Base-by-base conservation (phyloP, 2,797 vertebrate genomes). In the Typhlichthys subterraneus region DNA sequence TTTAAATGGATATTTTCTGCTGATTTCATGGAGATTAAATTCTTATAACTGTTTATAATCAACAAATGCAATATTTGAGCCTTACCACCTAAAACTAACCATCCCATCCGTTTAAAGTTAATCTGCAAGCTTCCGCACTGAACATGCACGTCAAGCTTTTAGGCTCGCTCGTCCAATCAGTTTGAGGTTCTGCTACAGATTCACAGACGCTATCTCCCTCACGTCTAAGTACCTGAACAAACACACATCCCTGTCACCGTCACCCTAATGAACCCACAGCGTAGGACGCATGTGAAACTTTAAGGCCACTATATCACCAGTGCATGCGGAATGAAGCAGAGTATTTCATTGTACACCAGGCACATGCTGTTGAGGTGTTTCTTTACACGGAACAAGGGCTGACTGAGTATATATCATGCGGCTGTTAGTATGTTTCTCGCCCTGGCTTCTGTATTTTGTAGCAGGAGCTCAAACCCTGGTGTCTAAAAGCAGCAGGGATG, bases 141-240 rank as follows among this genome's bases (percentile, higher is more conserved):
- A 86, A 89, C 96, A 98, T 98, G 96, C 95, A 94, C 86, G 85
- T 96, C 94, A 97, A 96, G 94, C 95, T 94, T 90, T 94, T 91
- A 96, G 93, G 94, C 95, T 93, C 94, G 94, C 93, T 90, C 92
- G 88, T 94, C 93, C 91, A 92, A 89, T 91, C 85, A 91, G 87
- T 94, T 96, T 97, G 95, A 97, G 94, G 91, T 99, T 96, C 95
- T 99, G 96, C 96, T 94, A 97, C 96, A 96, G 94, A 94, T 77
- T 76, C 79, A 83, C 63, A 84, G 74, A 76, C 9, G 45, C 75
- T 63, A 59, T 57, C 59, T 62, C 38, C 53, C n/a, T 54, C 29
- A 49, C 4, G 15, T 11, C 55, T 54, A 68, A 64, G 62, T 59
- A 57, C n/a, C 60, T 14, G 60, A 31, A 50, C 61, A 71, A 47